Evolutionary conservation across 2,797 vertebrate genomes (phyloP), one percentile per base, ranked within the genome.

Genomic region (Tenualosa ilisha): DNA sequence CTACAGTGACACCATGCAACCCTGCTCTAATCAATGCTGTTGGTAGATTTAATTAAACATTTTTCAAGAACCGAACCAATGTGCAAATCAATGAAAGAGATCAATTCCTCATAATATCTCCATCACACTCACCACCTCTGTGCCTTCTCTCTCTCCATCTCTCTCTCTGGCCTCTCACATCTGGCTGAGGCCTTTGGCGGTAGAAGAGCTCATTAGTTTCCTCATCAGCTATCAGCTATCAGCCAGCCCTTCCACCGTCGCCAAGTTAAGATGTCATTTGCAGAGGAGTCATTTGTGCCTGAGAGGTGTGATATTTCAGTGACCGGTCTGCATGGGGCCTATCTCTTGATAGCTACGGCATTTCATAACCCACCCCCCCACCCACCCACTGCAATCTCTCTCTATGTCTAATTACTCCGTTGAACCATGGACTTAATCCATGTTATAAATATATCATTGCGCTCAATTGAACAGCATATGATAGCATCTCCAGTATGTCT

Each of bases 281-380:
- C 59, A n/a, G 5, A 84, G 86, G 49, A 85, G 12, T 49, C 15
- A 79, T 88, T 88, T 65, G 82, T 87, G 88, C 90, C 86, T 88
- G 3, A 1, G 85, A 85, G 86, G 37, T 79, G 89, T 89, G 88
- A 92, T 90, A 88, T 91, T 92, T 92, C 89, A 90, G 82, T 79
- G 85, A 86, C 81, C 65, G 22, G 83, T 88, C 90, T 90, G 83
- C 87, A 89, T 91, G 86, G 86, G 86, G 88, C 86, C 88, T 79
- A 56, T 83, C 83, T 90, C 90, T 88, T 20, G 7, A 79, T 43
- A 43, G 37, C 72, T 79, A 81, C 81, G 37, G 72, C 87, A 87
- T 87, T 91, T 87, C 54, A 86, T 84, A 26, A 81, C 81, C 75
- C 50, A 86, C 11, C 56, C 75, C 85, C 88, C 88, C 82, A 83